Evolutionary conservation across 2,113 vertebrate genomes (phyloP).

Genomic region (Ctenodactylus gundi): DNA sequence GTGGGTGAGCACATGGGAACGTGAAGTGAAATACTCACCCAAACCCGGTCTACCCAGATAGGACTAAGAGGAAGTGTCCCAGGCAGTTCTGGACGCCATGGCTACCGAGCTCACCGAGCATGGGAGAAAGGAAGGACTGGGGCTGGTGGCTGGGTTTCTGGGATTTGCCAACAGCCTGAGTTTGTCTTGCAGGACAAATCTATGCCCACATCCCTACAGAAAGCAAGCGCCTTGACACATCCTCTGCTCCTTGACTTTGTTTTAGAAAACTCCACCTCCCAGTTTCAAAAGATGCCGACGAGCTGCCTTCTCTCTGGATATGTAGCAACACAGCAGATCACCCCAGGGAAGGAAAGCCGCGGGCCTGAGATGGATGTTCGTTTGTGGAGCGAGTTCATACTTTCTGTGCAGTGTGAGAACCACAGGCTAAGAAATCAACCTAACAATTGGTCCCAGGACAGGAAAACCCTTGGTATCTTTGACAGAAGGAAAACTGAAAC

Average conservation of each 20-base stretch:
- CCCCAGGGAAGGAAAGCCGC: neutral
- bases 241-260: neutral
- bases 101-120: neutral
- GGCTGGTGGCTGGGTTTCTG: neutral
- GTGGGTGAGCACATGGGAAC: neutral
- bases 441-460: neutral
- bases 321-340: neutral
- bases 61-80: neutral
- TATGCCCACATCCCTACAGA: no score
- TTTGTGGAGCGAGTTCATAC: neutral
- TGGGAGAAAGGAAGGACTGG: neutral
- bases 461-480: neutral
- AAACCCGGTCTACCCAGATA: neutral
- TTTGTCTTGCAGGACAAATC: neutral
- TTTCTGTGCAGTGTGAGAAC: slow-evolving; percentile 14
- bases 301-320: neutral
- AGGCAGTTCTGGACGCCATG: neutral
- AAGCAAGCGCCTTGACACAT: neutral
- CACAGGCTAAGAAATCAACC: neutral
- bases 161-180: neutral
- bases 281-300: neutral
- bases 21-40: neutral
- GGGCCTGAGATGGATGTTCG: neutral
- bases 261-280: neutral
- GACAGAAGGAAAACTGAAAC: neutral